phyloP scores from a whole-genome alignment of 2,797 vertebrate species.

The Trichosurus vulpecula region DNA sequence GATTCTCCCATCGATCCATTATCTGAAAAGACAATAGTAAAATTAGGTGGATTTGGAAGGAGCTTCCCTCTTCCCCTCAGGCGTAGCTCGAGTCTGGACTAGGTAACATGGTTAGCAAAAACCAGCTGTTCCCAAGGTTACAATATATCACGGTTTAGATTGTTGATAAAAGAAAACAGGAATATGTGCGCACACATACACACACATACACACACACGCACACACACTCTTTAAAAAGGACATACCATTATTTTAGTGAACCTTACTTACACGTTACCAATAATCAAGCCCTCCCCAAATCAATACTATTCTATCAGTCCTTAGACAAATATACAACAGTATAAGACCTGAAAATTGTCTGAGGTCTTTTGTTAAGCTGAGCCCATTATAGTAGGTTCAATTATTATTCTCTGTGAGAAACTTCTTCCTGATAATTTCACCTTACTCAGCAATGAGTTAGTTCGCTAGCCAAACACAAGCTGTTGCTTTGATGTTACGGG shows the following conservation, averaged over 20 bases:
- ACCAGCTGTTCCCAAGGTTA: not conserved
- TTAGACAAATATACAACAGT: slow-evolving; percentile 3
- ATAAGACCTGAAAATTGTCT: not conserved
- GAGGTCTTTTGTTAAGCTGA: not conserved
- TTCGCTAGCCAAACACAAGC: not conserved
- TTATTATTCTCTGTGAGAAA: not conserved
- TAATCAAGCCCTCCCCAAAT: not conserved
- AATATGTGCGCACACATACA: not conserved
- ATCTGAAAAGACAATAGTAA: slow-evolving; percentile 87
- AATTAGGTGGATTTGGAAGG: not conserved
- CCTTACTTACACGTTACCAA: not conserved
- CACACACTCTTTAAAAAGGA: too few relatives aligned
- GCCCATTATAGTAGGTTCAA: not conserved
- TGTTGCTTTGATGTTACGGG: not conserved
- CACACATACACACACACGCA: too few relatives aligned
- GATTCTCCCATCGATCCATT: slow-evolving; percentile 96
- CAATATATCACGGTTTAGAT: not conserved
- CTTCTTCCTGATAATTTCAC: not conserved
- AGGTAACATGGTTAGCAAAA: not conserved
- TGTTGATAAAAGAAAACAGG: not conserved
- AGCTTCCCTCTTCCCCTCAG: not conserved
- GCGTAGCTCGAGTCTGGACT: not conserved
- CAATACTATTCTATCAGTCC: not conserved
- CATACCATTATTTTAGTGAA: not conserved
- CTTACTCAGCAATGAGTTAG: not conserved